Conservation (phyloP, 1,140 invertebrate genomes). For the Bombus haemorrhoidalis region DNA sequence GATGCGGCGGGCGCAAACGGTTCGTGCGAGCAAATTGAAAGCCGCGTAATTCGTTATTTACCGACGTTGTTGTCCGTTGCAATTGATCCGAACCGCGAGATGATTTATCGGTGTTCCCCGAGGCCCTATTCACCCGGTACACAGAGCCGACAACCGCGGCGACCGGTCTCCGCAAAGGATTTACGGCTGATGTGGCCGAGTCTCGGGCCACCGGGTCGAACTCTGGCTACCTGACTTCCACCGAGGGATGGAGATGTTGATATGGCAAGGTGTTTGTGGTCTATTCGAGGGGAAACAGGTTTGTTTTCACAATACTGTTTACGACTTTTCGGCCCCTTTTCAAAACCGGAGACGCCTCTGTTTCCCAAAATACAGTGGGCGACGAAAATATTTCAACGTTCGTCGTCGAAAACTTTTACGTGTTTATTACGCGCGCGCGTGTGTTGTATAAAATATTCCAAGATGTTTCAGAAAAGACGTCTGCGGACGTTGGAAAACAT, state of each 20-base stretch:
- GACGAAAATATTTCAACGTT: too few species aligned
- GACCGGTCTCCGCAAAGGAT: slow-evolving; percentile 27
- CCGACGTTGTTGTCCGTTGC: slow-evolving; percentile 42
- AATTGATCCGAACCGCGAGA: slow-evolving; percentile 56
- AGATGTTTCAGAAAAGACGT: too few species aligned
- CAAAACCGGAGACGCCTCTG: too few species aligned
- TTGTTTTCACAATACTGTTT: slow-evolving; percentile 19
- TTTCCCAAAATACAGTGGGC: too few species aligned
- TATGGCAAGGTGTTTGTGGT: neutral
- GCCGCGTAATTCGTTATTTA: slow-evolving; percentile 70
- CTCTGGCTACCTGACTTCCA: neutral
- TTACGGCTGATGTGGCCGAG: slow-evolving; percentile 19
- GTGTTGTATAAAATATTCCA: too few species aligned
- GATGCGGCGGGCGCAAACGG: neutral
- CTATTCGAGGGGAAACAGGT: neutral
- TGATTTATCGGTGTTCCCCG: slow-evolving; percentile 54
- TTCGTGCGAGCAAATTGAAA: slow-evolving; percentile 56
- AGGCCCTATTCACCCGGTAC: slow-evolving; percentile 1
- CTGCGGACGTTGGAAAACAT: too few species aligned
- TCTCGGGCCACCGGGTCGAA: slow-evolving; percentile 14
- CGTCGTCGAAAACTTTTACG: too few species aligned
- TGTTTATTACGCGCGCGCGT: too few species aligned
- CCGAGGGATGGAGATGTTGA: too few species aligned
- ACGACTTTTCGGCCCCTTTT: neutral
- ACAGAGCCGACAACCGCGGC: neutral